These are phyloP conservation scores for Agonopterix subpropinquella DNA, from an alignment of 2,888 invertebrate genomes.

Conservation along the genomic window DNA sequence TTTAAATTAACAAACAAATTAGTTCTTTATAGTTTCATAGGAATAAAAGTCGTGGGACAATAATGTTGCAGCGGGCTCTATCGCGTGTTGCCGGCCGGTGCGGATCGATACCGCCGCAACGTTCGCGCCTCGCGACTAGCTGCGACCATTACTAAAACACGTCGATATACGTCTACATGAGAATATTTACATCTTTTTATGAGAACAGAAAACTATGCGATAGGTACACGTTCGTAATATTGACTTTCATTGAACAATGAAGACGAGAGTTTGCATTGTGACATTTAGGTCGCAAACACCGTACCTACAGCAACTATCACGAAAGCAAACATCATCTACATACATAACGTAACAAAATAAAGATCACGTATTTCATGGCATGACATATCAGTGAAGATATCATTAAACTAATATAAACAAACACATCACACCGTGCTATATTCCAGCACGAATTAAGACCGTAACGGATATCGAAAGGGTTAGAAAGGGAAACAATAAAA, in stretches of 20 bases:
- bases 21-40: background rate
- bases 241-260: no score
- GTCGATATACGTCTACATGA: slow-evolving; percentile 2
- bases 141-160: slow-evolving; percentile 28
- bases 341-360: background rate
- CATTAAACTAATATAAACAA: slow-evolving; percentile 3
- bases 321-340: no score
- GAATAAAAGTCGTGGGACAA: slow-evolving; percentile 18
- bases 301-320: no score
- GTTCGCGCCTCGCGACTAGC: slow-evolving; percentile 50
- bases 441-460: background rate
- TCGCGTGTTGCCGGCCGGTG: slow-evolving; percentile 58
- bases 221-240: no score
- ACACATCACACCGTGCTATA: background rate
- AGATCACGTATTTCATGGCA: background rate
- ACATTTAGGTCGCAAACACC: no score
- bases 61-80: slow-evolving; percentile 49
- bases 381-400: background rate
- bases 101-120: slow-evolving; percentile 66
- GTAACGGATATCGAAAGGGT: background rate
- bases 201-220: no score
- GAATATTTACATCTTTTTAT: no score
- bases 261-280: no score
- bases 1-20: background rate
- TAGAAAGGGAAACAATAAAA: background rate